Evolutionary conservation across 2,113 vertebrate genomes (phyloP).

Genomic region (Notothenia rossii): DNA sequence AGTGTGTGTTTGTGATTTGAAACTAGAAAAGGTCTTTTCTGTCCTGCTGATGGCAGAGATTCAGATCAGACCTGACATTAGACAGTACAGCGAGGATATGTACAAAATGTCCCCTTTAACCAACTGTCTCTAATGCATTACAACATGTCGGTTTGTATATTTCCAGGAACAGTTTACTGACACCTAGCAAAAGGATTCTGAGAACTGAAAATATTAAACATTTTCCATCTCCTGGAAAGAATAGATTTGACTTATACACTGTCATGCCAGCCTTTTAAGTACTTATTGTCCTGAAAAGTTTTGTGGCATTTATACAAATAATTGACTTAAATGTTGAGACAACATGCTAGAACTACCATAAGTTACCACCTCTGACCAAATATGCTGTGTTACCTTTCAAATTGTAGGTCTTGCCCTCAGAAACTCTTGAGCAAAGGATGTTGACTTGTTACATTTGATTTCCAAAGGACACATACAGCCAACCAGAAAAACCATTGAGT

Average conservation of each 20-base stretch:
- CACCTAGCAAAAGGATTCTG: neutral
- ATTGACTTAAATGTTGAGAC: neutral
- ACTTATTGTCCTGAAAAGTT: neutral
- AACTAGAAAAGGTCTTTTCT: constrained; percentile 52
- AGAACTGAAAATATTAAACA: neutral
- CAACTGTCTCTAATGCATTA: neutral
- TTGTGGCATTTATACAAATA: neutral
- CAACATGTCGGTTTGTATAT: neutral
- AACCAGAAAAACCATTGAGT: too few species aligned
- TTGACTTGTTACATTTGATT: neutral
- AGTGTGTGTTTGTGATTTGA: constrained; percentile 12
- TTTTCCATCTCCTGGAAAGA: neutral
- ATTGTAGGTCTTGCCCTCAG: neutral
- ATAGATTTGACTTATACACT: neutral
- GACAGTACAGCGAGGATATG: neutral
- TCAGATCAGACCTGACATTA: constrained; percentile 40
- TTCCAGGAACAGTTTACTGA: neutral
- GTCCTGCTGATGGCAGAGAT: constrained; percentile 37
- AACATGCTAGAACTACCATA: too few species aligned
- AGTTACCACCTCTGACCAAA: too few species aligned
- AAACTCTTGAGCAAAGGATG: neutral
- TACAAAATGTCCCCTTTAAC: constrained; percentile 30
- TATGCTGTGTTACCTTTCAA: neutral
- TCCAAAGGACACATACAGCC: constrained; percentile 9
- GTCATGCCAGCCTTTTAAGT: too few species aligned